Evolutionary conservation across 1,140 invertebrate genomes (phyloP), one percentile per base, ranked within the genome.

Genomic region (Oryctes rhinoceros): DNA sequence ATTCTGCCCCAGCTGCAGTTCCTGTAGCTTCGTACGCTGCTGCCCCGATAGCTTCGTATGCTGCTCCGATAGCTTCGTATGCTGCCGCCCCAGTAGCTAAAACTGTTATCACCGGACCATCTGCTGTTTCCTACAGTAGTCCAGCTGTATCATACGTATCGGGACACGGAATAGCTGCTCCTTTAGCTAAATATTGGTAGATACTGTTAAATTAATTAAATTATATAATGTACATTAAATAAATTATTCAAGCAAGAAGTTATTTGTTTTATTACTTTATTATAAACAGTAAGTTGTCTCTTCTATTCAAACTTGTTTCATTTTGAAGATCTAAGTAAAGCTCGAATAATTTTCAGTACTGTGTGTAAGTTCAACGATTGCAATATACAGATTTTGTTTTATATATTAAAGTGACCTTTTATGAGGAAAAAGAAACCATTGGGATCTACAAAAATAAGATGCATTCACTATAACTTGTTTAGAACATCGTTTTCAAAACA

Each of bases 71-170:
- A 24, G 37, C 77, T 65, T 37, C 35, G 10, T 62, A 62, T 10
- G 53, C 62, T 1, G 78, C 59, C 6, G 78, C 5, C n/a, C 49
- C 59, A 18, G 78, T 62, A 9, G 20, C 77, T 1, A 76, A 76
- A 24, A 78, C 78, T 44, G 11, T 79, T 37, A 79, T 59, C n/a
- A 48, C n/a, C 47, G 30, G 37, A 75, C 53, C 78, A 20, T 47
- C 18, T 37, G 39, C 67, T 44, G 24, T 79, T 74, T 74, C 24
- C 18, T 71, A 74, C 39, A 79, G 44, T 5, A 30, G 24, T 15
- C 77, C 77, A 15, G 75, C 75, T 44, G 75, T 76, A 15, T 79
- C 35, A n/a, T 67, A 67, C 20, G 65, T 71, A 37, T 35, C 24
- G 13, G 65, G 13, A 71, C 65, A 71, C 24, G 47, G 76, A 78